Evolutionary conservation across 2,888 invertebrate species (phyloP), one percentile per base, ranked within the genome.

Genomic region (Parelbella ahira): DNA sequence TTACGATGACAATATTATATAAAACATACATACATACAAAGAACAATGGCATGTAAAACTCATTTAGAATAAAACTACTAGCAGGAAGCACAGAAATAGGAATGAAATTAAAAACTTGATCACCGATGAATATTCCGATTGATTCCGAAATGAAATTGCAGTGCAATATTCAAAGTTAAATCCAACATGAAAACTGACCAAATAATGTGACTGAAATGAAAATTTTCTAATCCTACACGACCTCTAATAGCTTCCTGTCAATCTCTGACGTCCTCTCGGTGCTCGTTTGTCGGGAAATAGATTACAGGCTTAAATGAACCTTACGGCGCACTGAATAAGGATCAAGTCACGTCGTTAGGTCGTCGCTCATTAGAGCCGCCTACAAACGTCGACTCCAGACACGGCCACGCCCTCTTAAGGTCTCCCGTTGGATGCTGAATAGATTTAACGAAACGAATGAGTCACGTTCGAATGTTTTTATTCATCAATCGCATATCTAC

Each of bases 321-420:
- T 51, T 62, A 48, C 45, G 5, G 1, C 18, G 27, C 43, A 39
- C 44, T 47, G 54, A 58, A 68, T 73, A 76, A 64, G 58, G 64
- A 44, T 61, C 55, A 53, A 58, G 48, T 63, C 62, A 33, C 49
- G 49, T 56, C 50, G 53, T 34, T 51, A 44, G 24, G 38, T 49
- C 50, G 51, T 51, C 56, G 55, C 60, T 69, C 70, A 73, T 77
- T 75, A 74, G 54, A 53, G 57, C 57, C 59, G 61, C 64, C 63
- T 63, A 56, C 60, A 57, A 59, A 45, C 57, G 57, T 61, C 51
- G 50, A 50, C 53, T 49, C 51, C 60, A 70, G 68, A 67, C 62
- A 48, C 55, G 33, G 51, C 56, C 70, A 68, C 76, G 74, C 77
- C 77, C 56, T 56, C 53, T 56, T 48, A 45, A 45, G 37, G 32